Percentiles rank a stretch among this genome's conserved stretches.
Conservation (phyloP, 2,113 vertebrate genomes). For the Anoplopoma fimbria region DNA sequence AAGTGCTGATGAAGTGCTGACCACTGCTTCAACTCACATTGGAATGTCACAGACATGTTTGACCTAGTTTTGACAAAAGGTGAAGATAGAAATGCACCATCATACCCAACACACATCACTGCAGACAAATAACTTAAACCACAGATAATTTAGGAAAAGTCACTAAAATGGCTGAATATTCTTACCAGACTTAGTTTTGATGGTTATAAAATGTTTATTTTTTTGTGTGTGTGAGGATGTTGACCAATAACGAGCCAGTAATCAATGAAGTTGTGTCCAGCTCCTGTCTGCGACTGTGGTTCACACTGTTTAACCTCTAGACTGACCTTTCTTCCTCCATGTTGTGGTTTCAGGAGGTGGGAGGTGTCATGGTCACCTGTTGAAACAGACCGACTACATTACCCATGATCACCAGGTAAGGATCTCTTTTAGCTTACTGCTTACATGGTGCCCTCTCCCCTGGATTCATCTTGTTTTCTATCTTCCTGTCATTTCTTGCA, state of each 20-base stretch:
- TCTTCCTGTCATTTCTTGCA: neutral
- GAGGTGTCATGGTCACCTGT: conserved; percentile 67
- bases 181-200: neutral
- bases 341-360: conserved; percentile 66
- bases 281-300: neutral
- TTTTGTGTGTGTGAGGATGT: neutral
- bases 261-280: neutral
- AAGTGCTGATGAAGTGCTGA: conserved; percentile 21
- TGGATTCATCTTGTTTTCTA: neutral
- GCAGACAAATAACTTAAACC: neutral
- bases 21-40: conserved; percentile 26
- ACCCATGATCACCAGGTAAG: conserved; percentile 63
- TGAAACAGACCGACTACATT: conserved; percentile 40
- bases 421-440: neutral
- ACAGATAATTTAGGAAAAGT: neutral
- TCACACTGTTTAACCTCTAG: neutral
- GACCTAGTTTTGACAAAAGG: conserved; percentile 21
- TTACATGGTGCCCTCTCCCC: neutral
- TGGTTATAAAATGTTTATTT: neutral
- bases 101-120: neutral
- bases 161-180: neutral
- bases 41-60: conserved; percentile 36
- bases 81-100: neutral
- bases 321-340: conserved; percentile 45
- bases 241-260: neutral